These are phyloP conservation scores for Micoletzkya japonica DNA, from an alignment of 2,888 invertebrate genomes.

Conservation along the genomic window DNA sequence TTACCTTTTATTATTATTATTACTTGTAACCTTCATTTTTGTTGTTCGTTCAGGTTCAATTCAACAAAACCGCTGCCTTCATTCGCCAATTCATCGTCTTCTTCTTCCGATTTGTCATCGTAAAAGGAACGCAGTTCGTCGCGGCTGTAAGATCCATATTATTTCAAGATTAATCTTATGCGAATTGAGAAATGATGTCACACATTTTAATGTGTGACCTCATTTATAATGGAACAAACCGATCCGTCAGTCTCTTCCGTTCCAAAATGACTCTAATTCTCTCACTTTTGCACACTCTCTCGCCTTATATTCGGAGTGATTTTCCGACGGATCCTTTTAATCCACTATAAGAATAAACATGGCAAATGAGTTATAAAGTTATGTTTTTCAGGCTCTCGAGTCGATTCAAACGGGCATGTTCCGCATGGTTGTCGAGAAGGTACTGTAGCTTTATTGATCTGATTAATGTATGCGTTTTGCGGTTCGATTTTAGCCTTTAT, in stretches of 20 bases:
- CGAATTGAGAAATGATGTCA: too few species aligned
- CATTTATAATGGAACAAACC: too few species aligned
- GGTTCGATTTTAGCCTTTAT: neutral
- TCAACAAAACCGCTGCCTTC: slow-evolving; percentile 92
- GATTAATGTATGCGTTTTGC: neutral
- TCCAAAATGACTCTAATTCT: too few species aligned
- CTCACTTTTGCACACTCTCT: too few species aligned
- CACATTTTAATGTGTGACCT: too few species aligned
- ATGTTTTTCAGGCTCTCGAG: slow-evolving; percentile 41
- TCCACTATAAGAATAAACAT: too few species aligned
- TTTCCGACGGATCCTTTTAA: too few species aligned
- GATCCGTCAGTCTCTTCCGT: too few species aligned
- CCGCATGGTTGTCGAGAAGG: slow-evolving; percentile 87
- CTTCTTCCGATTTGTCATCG: slow-evolving; percentile 82
- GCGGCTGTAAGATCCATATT: slow-evolving; percentile 65
- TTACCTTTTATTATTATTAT: slow-evolving; percentile 30
- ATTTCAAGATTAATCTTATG: too few species aligned
- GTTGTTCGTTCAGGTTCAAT: slow-evolving; percentile 81
- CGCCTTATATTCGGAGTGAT: too few species aligned
- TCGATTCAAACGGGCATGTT: slow-evolving; percentile 77
- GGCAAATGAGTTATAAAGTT: slow-evolving; percentile 68
- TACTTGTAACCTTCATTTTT: slow-evolving; percentile 29
- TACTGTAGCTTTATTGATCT: slow-evolving; percentile 69
- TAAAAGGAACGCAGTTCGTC: slow-evolving; percentile 77
- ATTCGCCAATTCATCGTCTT: slow-evolving; percentile 86